These are phyloP conservation scores for Pelvicachromis taeniatus DNA, from an alignment of 2,113 vertebrate genomes.

Conservation along the genomic window DNA sequence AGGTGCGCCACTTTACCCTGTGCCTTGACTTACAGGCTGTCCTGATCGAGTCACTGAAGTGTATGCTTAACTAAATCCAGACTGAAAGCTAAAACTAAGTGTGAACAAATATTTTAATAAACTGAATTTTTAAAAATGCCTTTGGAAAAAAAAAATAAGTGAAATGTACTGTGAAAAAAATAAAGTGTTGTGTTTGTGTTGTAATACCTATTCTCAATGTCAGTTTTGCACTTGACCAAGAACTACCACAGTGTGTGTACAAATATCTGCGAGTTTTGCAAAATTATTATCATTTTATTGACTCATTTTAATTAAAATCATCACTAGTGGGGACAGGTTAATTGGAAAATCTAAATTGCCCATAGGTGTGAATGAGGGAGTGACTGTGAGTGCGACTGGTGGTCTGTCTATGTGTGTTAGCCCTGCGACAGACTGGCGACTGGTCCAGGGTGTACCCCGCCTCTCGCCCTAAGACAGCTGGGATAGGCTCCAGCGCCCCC, in stretches of 20 bases:
- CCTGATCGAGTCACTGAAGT: neutral
- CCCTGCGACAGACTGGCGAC: too few species aligned
- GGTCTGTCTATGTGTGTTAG: too few species aligned
- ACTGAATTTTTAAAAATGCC: neutral
- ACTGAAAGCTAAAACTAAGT: neutral
- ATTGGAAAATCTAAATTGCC: too few species aligned
- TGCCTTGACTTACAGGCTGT: neutral
- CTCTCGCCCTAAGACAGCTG: too few species aligned
- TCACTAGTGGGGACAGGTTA: too few species aligned
- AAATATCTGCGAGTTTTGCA: neutral
- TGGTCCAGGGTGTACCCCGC: too few species aligned
- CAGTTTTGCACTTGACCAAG: neutral
- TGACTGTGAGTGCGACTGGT: too few species aligned
- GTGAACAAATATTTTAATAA: neutral
- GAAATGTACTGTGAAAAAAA: neutral
- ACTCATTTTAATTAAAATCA: neutral
- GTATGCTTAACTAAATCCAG: neutral
- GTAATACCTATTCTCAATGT: neutral
- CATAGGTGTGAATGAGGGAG: too few species aligned
- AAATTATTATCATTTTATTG: neutral
- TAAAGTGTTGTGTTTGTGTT: neutral
- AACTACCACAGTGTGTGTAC: neutral
- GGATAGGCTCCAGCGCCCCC: too few species aligned
- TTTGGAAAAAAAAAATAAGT: accelerated
- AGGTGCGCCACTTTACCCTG: neutral